Base-by-base conservation (phyloP, 2,797 vertebrate genomes). In the Triplophysa yarkandensis region DNA sequence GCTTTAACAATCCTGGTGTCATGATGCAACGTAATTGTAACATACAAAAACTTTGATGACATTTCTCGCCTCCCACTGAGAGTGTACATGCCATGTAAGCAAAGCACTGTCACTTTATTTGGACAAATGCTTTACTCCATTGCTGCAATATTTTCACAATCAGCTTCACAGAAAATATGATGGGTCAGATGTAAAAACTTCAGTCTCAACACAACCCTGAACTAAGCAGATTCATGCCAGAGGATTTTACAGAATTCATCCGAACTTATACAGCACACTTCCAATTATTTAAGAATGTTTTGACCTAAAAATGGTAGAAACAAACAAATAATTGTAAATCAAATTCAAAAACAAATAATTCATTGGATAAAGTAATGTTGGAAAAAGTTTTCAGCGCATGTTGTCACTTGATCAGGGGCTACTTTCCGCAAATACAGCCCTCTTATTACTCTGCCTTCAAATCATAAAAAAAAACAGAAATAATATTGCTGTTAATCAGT, bases 21-120 rank as follows among this genome's bases (percentile, higher is more conserved):
- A 62, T 74, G 77, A 79, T 64, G 62, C 70, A 79, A 77, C 25
- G 43, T 68, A 62, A 74, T 68, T 54, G 71, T 64, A 77, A 77
- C 19, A 50, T 77, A 66, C 60, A 74, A 63, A n/a, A 77, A 68
- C 27, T 25, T 67, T 77, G 41, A 65, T 70, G 34, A 52, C 61
- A 52, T 57, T 71, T 23, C 36, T 34, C 30, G 21, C 14, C 54
- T 41, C 21, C 2, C 16, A 63, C 46, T 50, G 36, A 46, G 62
- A 28, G 43, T 57, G 27, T 23, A 63, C 58, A 62, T 32, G 25
- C 46, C 52, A 27, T 55, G 62, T 66, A 60, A 67, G 48, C 17
- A n/a, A 39, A 52, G 39, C 5, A 36, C 25, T 52, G 61, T 58
- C 52, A 46, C 54, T 71, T 60, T 67, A 52, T 77, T 71, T 77